Evolutionary conservation across 2,888 invertebrate genomes (phyloP).

Genomic region (Tolmerus cingulatus): DNA sequence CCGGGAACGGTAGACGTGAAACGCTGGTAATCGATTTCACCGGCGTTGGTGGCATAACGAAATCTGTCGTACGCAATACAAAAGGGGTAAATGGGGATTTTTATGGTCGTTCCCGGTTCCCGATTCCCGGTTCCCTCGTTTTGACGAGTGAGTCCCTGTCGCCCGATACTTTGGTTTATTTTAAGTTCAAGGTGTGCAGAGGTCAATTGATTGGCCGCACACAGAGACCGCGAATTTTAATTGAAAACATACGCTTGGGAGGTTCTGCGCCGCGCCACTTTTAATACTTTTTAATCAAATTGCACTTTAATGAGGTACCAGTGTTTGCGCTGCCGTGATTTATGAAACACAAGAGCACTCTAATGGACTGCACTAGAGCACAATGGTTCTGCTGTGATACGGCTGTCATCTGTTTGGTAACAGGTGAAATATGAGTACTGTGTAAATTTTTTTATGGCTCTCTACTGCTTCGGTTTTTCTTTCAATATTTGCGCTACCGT

Average conservation of each 20-base stretch:
- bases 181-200: conserved; percentile 26
- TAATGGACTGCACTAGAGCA: background rate
- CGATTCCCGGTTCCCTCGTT: background rate
- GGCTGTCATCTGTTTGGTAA: conserved; percentile 5
- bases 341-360: background rate
- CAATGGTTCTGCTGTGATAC: background rate
- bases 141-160: background rate
- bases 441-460: background rate
- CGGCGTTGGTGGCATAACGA: conserved; percentile 22
- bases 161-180: background rate
- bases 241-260: conserved; percentile 6
- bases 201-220: conserved; percentile 18
- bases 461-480: background rate
- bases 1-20: conserved; percentile 35
- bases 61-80: conserved; percentile 15
- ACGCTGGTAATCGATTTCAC: conserved; percentile 38
- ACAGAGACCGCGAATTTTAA: background rate
- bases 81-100: conserved; percentile 23
- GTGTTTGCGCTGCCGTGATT: background rate
- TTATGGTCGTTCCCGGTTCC: background rate
- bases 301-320: conserved; percentile 12
- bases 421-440: conserved; percentile 5
- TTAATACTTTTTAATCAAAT: conserved; percentile 13
- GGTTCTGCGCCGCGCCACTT: background rate
- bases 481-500: background rate